Conservation (phyloP, 2,888 invertebrate species). For the Lumbricus terrestris region DNA sequence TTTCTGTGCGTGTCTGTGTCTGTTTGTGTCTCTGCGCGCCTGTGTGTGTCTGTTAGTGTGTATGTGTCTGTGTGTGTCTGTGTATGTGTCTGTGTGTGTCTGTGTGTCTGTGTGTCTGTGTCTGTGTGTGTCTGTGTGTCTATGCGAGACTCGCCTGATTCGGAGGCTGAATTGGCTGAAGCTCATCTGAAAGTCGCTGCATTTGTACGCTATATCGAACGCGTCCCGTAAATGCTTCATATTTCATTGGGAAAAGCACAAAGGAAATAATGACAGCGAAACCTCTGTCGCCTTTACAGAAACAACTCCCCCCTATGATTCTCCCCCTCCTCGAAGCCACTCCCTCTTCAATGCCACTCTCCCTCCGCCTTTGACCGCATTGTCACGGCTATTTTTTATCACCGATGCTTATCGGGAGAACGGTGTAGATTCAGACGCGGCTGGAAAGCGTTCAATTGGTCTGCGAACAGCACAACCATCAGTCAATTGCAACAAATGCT, state of each 20-base stretch:
- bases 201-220: neutral
- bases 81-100: neutral
- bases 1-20: no score
- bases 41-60: neutral
- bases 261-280: neutral
- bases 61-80: neutral
- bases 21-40: no score
- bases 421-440: neutral
- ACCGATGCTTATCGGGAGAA: neutral
- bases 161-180: neutral
- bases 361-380: neutral
- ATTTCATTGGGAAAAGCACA: neutral
- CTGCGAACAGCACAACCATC: neutral
- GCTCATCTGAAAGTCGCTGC: neutral
- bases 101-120: neutral
- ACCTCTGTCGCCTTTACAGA: neutral
- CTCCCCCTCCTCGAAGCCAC: no score
- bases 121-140: neutral
- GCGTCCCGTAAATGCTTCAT: neutral
- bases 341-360: neutral
- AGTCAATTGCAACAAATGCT: neutral
- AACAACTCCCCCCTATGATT: neutral
- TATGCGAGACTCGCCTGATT: neutral
- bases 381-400: neutral
- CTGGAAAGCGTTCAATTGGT: neutral